phyloP scores from a whole-genome alignment of 2,113 vertebrate genomes.

The Stercorarius parasiticus region DNA sequence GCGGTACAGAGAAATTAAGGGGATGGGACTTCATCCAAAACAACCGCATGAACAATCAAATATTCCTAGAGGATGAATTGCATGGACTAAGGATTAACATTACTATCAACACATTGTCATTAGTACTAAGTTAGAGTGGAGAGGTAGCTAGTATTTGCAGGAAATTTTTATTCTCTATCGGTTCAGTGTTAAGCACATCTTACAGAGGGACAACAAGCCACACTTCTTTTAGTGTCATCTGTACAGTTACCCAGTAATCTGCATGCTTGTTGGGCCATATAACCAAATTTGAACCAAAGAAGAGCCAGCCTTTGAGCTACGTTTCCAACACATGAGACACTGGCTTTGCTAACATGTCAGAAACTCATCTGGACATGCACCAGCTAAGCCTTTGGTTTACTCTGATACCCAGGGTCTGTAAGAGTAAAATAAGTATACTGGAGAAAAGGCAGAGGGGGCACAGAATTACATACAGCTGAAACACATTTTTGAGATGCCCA shows the following conservation, averaged over 20 bases:
- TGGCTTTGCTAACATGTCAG: neutral
- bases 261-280: neutral
- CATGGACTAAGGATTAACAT: neutral
- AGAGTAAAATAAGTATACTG: neutral
- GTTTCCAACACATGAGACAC: neutral
- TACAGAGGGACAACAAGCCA: neutral
- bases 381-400: neutral
- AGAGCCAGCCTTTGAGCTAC: neutral
- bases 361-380: neutral
- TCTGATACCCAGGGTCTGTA: neutral
- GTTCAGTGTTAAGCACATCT: neutral
- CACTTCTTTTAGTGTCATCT: neutral
- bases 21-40: neutral
- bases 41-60: neutral
- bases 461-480: neutral
- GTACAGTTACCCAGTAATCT: neutral
- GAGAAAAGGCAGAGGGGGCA: neutral
- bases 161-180: neutral
- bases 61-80: neutral
- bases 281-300: neutral
- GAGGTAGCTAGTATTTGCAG: neutral
- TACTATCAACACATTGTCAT: neutral
- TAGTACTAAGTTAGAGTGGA: neutral
- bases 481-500: neutral
- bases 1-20: rapidly evolving